Evolutionary conservation across 2,797 vertebrate genomes (phyloP).

Genomic region (Chlorospingus flavigularis): DNA sequence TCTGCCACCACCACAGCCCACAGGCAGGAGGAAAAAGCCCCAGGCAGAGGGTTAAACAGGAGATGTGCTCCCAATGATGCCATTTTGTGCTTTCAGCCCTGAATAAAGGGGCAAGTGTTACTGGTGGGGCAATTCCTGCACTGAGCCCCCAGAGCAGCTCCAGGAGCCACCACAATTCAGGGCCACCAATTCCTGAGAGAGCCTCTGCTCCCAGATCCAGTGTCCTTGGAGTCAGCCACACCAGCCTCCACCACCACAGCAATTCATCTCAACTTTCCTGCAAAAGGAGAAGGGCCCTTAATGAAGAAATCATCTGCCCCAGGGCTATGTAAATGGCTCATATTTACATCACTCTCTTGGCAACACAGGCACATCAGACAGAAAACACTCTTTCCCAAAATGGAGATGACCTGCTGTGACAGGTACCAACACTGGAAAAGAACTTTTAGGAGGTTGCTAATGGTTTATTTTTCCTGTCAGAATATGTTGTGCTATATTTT

Average conservation of each 20-base stretch:
- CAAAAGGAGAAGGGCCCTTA: constrained; percentile 24
- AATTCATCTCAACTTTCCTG: constrained; percentile 16
- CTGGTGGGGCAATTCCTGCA: background rate
- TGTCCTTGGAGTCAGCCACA: background rate
- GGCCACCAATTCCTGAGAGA: background rate
- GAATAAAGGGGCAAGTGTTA: background rate
- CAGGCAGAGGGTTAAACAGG: background rate
- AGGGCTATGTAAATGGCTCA: background rate
- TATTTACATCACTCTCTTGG: constrained; percentile 25
- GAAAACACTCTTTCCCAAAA: background rate
- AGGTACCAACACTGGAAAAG: background rate
- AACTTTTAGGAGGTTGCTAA: background rate
- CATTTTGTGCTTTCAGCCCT: background rate
- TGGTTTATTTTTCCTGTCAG: background rate
- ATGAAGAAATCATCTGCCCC: constrained; percentile 59
- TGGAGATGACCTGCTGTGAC: background rate
- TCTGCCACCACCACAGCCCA: background rate
- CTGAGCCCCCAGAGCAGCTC: background rate
- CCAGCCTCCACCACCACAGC: background rate
- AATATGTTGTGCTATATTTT: background rate
- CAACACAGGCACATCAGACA: background rate
- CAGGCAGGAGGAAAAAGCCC: background rate
- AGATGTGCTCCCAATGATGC: background rate
- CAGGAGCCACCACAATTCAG: background rate
- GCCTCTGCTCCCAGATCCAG: background rate